phyloP scores from a whole-genome alignment of 1,140 invertebrate genomes.

The Aphidius ervi region DNA sequence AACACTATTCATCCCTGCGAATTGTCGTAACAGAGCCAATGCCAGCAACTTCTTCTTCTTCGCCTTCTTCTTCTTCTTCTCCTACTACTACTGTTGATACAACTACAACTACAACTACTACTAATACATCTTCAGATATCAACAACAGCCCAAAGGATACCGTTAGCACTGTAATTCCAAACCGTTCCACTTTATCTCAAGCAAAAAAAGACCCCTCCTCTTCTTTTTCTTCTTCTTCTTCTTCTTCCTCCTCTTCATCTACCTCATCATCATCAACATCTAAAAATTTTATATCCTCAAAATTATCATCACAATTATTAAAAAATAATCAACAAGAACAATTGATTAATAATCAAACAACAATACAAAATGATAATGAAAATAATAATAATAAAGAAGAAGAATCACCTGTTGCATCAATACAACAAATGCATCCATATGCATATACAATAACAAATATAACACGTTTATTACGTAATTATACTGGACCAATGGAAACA shows the following conservation, averaged over 20 bases:
- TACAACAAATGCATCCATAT: conserved; percentile 45
- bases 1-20: conserved; percentile 19
- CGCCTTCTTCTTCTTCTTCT: too few species aligned
- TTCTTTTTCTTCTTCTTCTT: too few species aligned
- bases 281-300: too few species aligned
- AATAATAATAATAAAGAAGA: not conserved
- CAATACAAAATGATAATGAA: not conserved
- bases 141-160: conserved; percentile 19
- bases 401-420: conserved; percentile 29
- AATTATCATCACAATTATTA: too few species aligned
- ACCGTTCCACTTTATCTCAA: too few species aligned
- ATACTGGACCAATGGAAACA: conserved; percentile 45
- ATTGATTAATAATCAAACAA: not conserved
- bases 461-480: conserved; percentile 50
- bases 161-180: not conserved
- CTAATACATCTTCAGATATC: conserved; percentile 16
- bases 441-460: conserved; percentile 50
- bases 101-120: conserved; percentile 6
- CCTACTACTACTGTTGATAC: conserved; percentile 18
- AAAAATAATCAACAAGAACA: not conserved
- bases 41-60: not conserved
- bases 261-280: too few species aligned
- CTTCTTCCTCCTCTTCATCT: too few species aligned
- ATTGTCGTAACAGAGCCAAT: conserved; percentile 31
- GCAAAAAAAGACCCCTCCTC: too few species aligned